phyloP scores from a whole-genome alignment of 1,140 invertebrate genomes.

The Metopolophium dirhodum region DNA sequence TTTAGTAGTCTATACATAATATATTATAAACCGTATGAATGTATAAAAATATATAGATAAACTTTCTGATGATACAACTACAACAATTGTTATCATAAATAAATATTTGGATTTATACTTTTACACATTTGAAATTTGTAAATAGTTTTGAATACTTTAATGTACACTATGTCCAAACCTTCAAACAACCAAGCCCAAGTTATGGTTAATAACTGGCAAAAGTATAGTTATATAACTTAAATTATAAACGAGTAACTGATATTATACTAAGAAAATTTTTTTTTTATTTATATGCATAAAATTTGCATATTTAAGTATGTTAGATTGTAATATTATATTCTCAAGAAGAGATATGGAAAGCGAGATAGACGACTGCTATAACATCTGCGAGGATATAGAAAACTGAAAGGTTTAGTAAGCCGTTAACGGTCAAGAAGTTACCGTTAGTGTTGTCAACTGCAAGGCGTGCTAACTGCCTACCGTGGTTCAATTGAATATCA shows the following conservation, averaged over 20 bases:
- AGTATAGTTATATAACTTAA: neutral
- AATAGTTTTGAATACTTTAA: neutral
- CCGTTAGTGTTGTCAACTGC: neutral
- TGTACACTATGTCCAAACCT: neutral
- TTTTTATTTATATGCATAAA: neutral
- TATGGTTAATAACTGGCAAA: neutral
- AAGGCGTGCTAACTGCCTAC: neutral
- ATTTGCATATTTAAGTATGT: neutral
- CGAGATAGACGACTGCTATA: neutral
- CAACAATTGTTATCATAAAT: neutral
- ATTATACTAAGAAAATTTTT: neutral
- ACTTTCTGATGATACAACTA: neutral
- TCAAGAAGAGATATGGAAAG: too few species aligned
- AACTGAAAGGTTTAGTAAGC: neutral
- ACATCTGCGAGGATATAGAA: neutral
- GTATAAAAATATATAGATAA: neutral
- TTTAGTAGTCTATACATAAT: too few species aligned
- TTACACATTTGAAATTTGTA: neutral
- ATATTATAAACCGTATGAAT: neutral
- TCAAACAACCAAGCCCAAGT: too few species aligned
- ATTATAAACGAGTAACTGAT: neutral
- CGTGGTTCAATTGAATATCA: neutral
- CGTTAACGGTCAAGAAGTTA: neutral
- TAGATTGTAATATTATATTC: neutral
- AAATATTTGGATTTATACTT: neutral